These are phyloP conservation scores for Nebria ingens DNA, from an alignment of 1,140 invertebrate species.

Conservation along the genomic window DNA sequence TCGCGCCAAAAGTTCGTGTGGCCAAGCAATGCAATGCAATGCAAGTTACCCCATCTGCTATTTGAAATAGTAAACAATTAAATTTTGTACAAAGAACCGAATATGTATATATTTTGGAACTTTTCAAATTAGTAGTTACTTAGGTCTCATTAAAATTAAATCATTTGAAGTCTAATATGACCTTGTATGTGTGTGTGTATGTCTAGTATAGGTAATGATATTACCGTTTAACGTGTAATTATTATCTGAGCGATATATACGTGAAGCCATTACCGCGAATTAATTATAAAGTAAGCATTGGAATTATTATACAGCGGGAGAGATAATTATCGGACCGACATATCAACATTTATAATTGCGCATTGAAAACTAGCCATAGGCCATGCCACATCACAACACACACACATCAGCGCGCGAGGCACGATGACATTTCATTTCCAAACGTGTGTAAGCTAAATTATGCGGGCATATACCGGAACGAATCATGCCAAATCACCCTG, in stretches of 20 bases:
- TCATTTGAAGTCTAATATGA: no score
- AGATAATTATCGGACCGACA: slow-evolving; percentile 6
- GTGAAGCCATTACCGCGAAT: slow-evolving; percentile 6
- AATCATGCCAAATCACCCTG: neutral
- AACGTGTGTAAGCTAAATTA: neutral
- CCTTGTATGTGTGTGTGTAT: no score
- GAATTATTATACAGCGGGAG: slow-evolving; percentile 8
- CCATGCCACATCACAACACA: neutral
- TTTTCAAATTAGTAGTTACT: neutral
- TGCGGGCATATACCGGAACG: neutral
- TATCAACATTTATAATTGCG: slow-evolving; percentile 7
- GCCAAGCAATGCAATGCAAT: neutral
- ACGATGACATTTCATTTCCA: neutral
- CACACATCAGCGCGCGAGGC: no score
- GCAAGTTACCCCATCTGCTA: no score
- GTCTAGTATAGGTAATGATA: neutral
- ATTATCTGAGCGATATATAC: slow-evolving; percentile 6
- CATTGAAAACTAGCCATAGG: neutral
- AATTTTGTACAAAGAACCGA: neutral
- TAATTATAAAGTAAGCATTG: slow-evolving; percentile 9
- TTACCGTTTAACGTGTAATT: slow-evolving; percentile 1
- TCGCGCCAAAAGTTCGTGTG: neutral
- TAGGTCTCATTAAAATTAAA: no score
- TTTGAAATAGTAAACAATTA: neutral
- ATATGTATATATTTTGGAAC: neutral